A percentile compares a stretch with the other conserved stretches of the same genome.
Conservation (phyloP, 2,888 invertebrate genomes). For the Meiosimyza decipiens region DNA sequence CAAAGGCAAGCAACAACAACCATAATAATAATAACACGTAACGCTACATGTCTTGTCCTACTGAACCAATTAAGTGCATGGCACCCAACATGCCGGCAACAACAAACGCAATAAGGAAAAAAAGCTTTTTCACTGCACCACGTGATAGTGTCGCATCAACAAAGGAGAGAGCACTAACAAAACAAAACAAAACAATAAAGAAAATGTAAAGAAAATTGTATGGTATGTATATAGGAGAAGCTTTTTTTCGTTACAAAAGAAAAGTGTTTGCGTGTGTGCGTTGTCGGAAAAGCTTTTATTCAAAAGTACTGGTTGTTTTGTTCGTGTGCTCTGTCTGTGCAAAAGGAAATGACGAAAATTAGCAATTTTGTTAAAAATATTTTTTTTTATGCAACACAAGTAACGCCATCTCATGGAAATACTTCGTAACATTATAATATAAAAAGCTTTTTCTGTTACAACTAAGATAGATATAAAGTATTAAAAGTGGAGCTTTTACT, state of each 20-base stretch:
- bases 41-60: constrained; percentile 20
- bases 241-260: constrained; percentile 1
- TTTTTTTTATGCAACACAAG: background rate
- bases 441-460: background rate
- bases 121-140: constrained; percentile 16
- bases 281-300: too few relatives aligned
- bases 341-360: background rate
- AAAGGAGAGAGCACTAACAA: background rate
- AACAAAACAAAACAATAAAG: too few relatives aligned
- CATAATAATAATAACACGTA: background rate
- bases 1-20: constrained; percentile 7
- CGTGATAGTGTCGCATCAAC: constrained; percentile 28
- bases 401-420: constrained; percentile 11
- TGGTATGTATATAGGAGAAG: background rate
- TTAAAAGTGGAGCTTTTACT: too few relatives aligned
- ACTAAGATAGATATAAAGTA: too few relatives aligned
- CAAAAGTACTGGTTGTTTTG: background rate
- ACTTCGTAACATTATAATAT: background rate
- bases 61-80: constrained; percentile 21
- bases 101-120: background rate
- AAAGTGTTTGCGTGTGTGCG: background rate
- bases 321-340: background rate
- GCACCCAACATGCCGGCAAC: constrained; percentile 20
- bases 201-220: too few relatives aligned
- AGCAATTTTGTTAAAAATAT: background rate